Conservation (phyloP, 2,113 vertebrate genomes). For the Cyrtonyx montezumae region DNA sequence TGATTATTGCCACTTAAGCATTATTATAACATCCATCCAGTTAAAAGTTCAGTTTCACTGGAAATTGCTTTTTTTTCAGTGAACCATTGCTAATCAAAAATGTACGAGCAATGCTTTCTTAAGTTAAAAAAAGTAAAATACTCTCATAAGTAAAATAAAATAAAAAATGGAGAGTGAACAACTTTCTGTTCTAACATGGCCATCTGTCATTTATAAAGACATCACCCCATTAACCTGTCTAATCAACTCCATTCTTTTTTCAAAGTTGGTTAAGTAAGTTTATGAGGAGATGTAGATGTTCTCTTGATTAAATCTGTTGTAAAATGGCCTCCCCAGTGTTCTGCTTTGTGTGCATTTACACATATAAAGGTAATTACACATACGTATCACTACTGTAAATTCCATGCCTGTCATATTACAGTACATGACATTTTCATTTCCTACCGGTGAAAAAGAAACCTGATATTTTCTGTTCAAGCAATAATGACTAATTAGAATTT, state of each 20-base stretch:
- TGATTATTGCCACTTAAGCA: constrained; percentile 12
- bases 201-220: constrained; percentile 73
- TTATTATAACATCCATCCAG: constrained; percentile 32
- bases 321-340: constrained; percentile 61
- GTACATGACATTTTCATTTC: constrained; percentile 71
- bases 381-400: constrained; percentile 69
- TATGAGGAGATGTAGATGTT: constrained; percentile 61
- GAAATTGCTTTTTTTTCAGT: constrained; percentile 26
- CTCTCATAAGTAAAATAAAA: constrained; percentile 55
- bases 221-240: constrained; percentile 73
- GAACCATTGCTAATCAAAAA: constrained; percentile 57
- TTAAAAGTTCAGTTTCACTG: constrained; percentile 19
- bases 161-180: constrained; percentile 71
- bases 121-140: constrained; percentile 10
- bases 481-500: constrained; percentile 50
- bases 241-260: constrained; percentile 70
- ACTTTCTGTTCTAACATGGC: constrained; percentile 65
- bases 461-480: constrained; percentile 44
- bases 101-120: constrained; percentile 38
- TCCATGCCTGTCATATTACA: constrained; percentile 55
- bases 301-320: constrained; percentile 72
- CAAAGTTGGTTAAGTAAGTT: constrained; percentile 65
- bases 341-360: constrained; percentile 73
- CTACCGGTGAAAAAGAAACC: constrained; percentile 63
- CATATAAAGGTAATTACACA: constrained; percentile 64